Evolutionary conservation across 2,888 invertebrate species (phyloP), one percentile per base, ranked within the genome.

Genomic region (Zele albiditarsus): DNA sequence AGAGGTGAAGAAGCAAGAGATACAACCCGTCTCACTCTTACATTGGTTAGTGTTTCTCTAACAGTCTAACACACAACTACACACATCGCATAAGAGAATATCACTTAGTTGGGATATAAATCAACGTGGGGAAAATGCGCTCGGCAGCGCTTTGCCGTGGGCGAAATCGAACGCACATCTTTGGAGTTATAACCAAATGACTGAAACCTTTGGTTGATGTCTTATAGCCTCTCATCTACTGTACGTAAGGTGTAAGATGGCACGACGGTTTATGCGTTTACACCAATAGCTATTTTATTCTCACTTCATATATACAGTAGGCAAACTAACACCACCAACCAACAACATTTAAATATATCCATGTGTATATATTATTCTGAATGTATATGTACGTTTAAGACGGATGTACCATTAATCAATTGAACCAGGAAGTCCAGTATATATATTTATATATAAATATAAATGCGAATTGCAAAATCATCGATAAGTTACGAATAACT

Each of bases 361-460:
- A 63, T 63, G 20, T 33, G 20, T 63, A 63, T 63, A 63, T 62
- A 62, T 38, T n/a, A 20, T 14, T 25, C 20, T 31, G 25, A 16
- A 31, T 62, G 27, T 28, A 28, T 23, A 28, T 16, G 12, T 62
- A 62, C 62, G 16, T 28, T 23, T 25, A 70, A 71, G 75, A 72
- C 76, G 74, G 80, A 77, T 72, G 77, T 75, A 81, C 80, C 82
- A 85, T 85, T 84, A 85, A 86, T 85, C 85, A 85, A 84, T 83
- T 77, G 79, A 83, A 84, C 82, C 83, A 84, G 83, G 85, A 86
- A 86, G 82, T 53, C 2, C 23, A 53, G 20, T 20, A 53, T 53
- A 53, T 20, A 53, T 53, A 53, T 53, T 8, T 53, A 53, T 53
- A 53, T 53, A 53, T 53, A 20, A 20, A 53, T 53, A 20, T 20